A percentile compares a stretch with the other conserved stretches of the same genome.
phyloP scores from a whole-genome alignment of 1,140 invertebrate species.

The Procambarus clarkii region DNA sequence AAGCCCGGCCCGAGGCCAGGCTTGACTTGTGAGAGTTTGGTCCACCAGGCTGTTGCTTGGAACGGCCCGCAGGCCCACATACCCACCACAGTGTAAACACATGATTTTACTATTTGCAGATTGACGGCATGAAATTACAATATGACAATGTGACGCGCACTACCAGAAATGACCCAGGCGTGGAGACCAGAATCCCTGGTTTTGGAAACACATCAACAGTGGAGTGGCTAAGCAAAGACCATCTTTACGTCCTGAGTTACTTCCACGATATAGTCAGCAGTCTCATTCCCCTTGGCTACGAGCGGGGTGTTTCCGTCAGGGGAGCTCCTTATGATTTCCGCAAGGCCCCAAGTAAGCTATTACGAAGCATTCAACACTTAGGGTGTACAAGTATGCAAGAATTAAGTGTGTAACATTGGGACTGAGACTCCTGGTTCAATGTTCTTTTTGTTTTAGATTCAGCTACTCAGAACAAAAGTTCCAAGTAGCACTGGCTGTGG shows the following conservation, averaged over 20 bases:
- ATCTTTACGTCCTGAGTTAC: slow-evolving; percentile 86
- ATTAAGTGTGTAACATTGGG: too few species aligned
- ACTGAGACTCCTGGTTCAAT: too few species aligned
- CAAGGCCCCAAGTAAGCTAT: slow-evolving; percentile 92
- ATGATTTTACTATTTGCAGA: slow-evolving; percentile 75
- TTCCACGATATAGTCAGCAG: slow-evolving; percentile 90
- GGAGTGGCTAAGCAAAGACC: slow-evolving; percentile 94
- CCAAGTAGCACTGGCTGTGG: too few species aligned
- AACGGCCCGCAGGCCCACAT: too few species aligned
- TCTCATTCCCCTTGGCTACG: slow-evolving; percentile 87
- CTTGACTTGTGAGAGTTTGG: too few species aligned
- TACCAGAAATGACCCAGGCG: slow-evolving; percentile 90
- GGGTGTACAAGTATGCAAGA: too few species aligned
- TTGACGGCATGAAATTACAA: slow-evolving; percentile 93
- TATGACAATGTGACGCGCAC: slow-evolving; percentile 91
- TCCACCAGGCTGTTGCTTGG: too few species aligned
- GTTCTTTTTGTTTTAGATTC: too few species aligned
- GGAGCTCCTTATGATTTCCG: slow-evolving; percentile 99
- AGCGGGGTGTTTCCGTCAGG: slow-evolving; percentile 86
- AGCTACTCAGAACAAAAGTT: too few species aligned
- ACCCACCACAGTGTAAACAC: too few species aligned
- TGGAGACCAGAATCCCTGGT: slow-evolving; percentile 89
- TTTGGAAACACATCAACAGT: slow-evolving; percentile 92
- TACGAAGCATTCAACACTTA: too few species aligned
- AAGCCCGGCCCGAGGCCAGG: too few species aligned